Base-by-base conservation (phyloP, 2,888 invertebrate species). In the Blomia tropicalis region DNA sequence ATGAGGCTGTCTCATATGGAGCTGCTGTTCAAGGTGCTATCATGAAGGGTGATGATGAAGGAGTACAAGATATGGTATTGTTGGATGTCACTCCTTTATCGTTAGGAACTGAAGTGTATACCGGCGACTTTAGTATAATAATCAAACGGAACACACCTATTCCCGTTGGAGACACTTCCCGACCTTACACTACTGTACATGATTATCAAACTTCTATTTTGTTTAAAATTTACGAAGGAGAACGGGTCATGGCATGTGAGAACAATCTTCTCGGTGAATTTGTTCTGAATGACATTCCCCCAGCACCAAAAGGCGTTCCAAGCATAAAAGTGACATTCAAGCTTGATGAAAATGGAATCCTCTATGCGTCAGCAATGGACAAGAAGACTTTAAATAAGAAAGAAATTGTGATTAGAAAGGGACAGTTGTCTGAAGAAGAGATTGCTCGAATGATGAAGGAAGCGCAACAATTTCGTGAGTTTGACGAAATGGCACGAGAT, bases 111-210 rank as follows among this genome's bases (percentile, higher is more conserved):
- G 88, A 90, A 89, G 89, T 88, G 19, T 87, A 87, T 68, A 87
- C 88, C 64, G 88, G 87, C 66, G 87, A 88, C 32, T 96, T 96
- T 95, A 95, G 93, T 62, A 84, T 87, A 0, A 79, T 98, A 63
- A 95, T 98, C 77, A 91, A 93, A 78, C 83, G 95, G 64, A 96
- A 95, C 79, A 89, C 92, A 29, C 90, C 90, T 73, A 93, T 95
- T 74, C 93, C 93, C 64, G 91, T 90, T 66, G 93, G 93, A 76
- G 90, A 92, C 75, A 90, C 90, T 0, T n/a, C n/a, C n/a, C 91
- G 93, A 74, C 89, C 87, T 41, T 93, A 93, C 78, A 92, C 92
- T 69, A 95, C 95, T 2, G 93, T 92, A 75, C 87, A 91, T 0
- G 95, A 96, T 77, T 96, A 96, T 77, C 95, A 96, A 74, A 92